phyloP scores from a whole-genome alignment of 1,140 invertebrate species.

The Sogatella furcifera region DNA sequence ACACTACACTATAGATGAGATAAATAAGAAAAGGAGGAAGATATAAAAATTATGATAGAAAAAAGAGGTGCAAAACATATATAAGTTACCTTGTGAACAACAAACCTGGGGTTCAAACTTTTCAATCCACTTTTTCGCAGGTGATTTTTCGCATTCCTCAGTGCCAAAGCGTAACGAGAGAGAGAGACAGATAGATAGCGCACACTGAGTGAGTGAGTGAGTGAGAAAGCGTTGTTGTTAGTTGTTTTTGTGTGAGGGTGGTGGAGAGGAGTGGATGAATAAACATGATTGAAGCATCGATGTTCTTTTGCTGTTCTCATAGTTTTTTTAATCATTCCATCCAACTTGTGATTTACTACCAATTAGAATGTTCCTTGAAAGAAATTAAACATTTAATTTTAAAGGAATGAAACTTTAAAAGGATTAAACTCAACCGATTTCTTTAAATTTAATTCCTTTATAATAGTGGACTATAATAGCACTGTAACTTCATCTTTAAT shows the following conservation, averaged over 20 bases:
- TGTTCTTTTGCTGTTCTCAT: too few species aligned
- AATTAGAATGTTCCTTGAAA: too few species aligned
- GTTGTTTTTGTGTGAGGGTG: constrained; percentile 23
- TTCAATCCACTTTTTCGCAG: constrained; percentile 34
- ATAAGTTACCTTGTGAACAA: constrained; percentile 36
- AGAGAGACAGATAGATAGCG: constrained; percentile 1
- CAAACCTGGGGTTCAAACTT: constrained; percentile 39
- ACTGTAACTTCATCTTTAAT: too few species aligned
- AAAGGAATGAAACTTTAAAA: too few species aligned
- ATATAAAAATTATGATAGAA: constrained; percentile 19
- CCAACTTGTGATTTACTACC: too few species aligned
- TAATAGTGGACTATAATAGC: too few species aligned
- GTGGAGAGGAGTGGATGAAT: constrained; percentile 14
- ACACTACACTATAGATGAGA: neutral
- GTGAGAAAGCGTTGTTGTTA: neutral
- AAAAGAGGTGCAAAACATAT: constrained; percentile 19
- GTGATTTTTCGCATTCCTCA: constrained; percentile 44
- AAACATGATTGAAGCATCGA: neutral
- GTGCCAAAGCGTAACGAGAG: constrained; percentile 39
- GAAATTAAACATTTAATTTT: too few species aligned
- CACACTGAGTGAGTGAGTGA: neutral
- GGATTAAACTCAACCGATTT: too few species aligned
- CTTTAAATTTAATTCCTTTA: too few species aligned
- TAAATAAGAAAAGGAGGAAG: constrained; percentile 4
- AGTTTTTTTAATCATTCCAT: too few species aligned